These are phyloP conservation scores for Agrilus cyanescens DNA, from an alignment of 2,888 invertebrate species.

Conservation along the genomic window DNA sequence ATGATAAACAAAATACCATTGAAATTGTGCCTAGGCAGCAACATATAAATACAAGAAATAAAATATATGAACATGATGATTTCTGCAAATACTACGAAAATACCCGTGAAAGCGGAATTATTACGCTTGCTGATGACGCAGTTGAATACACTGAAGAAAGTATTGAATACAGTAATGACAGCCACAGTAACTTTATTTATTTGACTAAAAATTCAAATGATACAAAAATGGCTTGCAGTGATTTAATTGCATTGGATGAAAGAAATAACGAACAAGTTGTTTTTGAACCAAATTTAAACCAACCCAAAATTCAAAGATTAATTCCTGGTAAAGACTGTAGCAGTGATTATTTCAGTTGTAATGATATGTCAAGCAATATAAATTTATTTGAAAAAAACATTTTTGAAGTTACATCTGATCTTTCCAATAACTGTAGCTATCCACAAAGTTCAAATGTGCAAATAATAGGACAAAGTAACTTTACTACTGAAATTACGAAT, in stretches of 20 bases:
- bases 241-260: slow-evolving; percentile 2
- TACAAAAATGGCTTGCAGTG: slow-evolving; percentile 3
- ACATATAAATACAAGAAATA: too few relatives aligned
- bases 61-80: too few relatives aligned
- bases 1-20: too few relatives aligned
- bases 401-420: slow-evolving; percentile 7
- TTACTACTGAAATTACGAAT: neutral
- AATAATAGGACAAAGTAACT: neutral
- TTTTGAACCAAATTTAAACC: neutral
- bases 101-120: slow-evolving; percentile 29
- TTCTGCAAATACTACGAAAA: slow-evolving; percentile 10
- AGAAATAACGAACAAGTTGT: neutral
- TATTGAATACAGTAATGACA: neutral
- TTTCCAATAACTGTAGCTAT: too few relatives aligned
- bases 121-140: slow-evolving; percentile 21
- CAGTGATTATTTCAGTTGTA: slow-evolving; percentile 31
- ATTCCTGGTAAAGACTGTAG: slow-evolving; percentile 11
- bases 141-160: neutral
- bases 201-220: too few relatives aligned
- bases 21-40: too few relatives aligned
- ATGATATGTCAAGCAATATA: slow-evolving; percentile 17
- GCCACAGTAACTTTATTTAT: neutral
- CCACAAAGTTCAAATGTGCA: too few relatives aligned
- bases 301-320: neutral
- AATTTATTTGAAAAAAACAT: slow-evolving; percentile 24